These are phyloP conservation scores for Peromyscus leucopus DNA, from an alignment of 2,113 vertebrate genomes.

Conservation along the genomic window DNA sequence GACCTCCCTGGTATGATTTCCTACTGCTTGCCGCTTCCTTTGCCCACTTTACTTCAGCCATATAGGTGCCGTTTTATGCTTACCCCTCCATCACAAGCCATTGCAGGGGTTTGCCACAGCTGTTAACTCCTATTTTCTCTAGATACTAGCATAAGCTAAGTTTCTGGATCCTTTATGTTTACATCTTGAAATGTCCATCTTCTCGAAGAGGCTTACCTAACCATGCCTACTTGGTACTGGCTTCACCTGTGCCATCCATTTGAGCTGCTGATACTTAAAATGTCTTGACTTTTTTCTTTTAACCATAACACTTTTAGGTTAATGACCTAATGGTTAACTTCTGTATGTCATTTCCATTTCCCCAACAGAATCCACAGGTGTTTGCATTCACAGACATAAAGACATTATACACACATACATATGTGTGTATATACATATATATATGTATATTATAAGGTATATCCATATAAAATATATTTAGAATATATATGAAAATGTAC, in stretches of 20 bases:
- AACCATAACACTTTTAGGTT: not conserved
- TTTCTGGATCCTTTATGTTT: not conserved
- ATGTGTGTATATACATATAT: not conserved
- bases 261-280: not conserved
- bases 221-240: not conserved
- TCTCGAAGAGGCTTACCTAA: not conserved
- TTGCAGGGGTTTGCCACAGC: accelerated
- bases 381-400: not conserved
- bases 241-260: not conserved
- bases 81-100: not conserved
- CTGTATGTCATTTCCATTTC: not conserved
- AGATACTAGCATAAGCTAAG: not conserved
- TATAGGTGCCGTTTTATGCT: not conserved
- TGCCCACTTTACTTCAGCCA: not conserved
- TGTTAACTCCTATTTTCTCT: not conserved
- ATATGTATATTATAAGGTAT: not conserved
- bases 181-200: not conserved
- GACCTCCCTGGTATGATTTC: not conserved
- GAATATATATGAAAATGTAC: not conserved
- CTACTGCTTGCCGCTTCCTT: not conserved
- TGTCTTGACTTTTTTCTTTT: not conserved
- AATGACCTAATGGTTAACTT: not conserved
- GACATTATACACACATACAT: not conserved
- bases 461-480: not conserved
- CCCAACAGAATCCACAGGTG: not conserved